Evolutionary conservation across 92 coral and sea anemone genomes (phyloP), one percentile per base, ranked within the genome.

Genomic region (Porites rus): DNA sequence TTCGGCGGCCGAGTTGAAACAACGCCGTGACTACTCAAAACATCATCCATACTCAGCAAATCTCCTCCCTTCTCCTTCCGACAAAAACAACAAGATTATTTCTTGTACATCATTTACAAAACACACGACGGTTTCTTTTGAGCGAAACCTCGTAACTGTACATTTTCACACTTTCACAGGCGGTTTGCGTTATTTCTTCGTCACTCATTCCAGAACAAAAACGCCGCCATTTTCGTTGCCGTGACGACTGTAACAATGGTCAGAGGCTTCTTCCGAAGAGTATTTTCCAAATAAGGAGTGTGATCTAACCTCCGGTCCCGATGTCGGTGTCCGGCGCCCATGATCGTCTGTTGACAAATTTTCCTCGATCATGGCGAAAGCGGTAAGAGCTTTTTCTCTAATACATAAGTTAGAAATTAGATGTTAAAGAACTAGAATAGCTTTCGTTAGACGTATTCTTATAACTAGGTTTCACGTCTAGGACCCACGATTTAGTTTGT

Each of bases 171-270:
- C 62, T 52, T 63, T 84, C 74, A 6, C 0, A 72, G 74, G 46
- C 65, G 52, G 53, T 52, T 75, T 65, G 70, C 82, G 75, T 75
- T 31, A 17, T 28, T 81, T 58, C 11, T 31, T 72, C 25, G 72
- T 62, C 62, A 83, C 24, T 53, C 75, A 65, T 56, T 92, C 95
- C 86, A 90, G 98, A 92, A 92, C 98, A 92, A 85, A 94, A 82
- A 88, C 56, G 92, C 98, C 94, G 94, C 95, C 95, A 92, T 85
- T 87, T 85, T 89, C 76, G 96, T 94, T 92, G 72, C 93, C 96
- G 98, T 92, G 96, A 95, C 98, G 95, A 91, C 94, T 92, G 92
- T 95, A 88, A 78, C 83, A 90, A 77, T 88, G 96, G 98, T 92
- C 98, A 94, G 98, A 87, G 96, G 98, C 93, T 81, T 76, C 92